These are phyloP conservation scores for Heterochromis multidens DNA, from an alignment of 2,113 vertebrate genomes.

Conservation along the genomic window DNA sequence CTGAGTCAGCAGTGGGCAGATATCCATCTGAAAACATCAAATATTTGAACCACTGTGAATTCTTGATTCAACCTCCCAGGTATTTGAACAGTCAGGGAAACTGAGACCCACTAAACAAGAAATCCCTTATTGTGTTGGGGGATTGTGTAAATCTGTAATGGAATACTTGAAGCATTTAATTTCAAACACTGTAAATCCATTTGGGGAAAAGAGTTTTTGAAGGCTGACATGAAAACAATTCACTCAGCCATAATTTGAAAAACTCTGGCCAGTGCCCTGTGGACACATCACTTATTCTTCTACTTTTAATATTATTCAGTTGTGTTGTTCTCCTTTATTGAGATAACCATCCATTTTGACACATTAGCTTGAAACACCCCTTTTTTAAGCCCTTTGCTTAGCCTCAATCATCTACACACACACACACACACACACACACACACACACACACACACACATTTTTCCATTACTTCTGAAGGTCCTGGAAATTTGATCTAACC, in stretches of 20 bases:
- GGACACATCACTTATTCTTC: background rate
- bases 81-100: background rate
- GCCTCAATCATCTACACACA: background rate
- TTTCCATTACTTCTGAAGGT: background rate
- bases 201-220: background rate
- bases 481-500: background rate
- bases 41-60: background rate
- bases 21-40: constrained; percentile 28
- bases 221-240: constrained; percentile 4
- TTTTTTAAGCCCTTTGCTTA: background rate
- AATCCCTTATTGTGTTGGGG: background rate
- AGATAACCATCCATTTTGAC: background rate
- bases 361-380: background rate
- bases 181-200: constrained; percentile 23
- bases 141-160: constrained; percentile 11
- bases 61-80: background rate
- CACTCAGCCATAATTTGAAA: constrained; percentile 11
- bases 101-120: background rate
- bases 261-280: background rate
- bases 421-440: background rate
- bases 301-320: background rate
- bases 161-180: constrained; percentile 47
- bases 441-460: background rate
- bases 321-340: background rate
- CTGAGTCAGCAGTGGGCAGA: background rate